Evolutionary conservation across 2,888 invertebrate genomes (phyloP).

Genomic region (Diaphora mendica): DNA sequence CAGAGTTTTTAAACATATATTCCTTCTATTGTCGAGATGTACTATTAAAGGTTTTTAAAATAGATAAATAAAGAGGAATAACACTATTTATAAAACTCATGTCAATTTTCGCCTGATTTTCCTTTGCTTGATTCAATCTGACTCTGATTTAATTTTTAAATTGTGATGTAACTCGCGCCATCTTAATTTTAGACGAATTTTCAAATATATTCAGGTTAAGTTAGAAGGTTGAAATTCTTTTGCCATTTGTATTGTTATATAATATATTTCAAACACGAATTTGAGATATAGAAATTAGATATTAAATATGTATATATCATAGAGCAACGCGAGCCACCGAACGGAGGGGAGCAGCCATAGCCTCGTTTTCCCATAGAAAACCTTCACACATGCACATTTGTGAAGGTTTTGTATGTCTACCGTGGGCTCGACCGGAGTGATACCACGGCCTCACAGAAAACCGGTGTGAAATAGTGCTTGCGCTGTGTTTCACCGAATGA

Average conservation of each 20-base stretch:
- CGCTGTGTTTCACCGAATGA: too few species aligned
- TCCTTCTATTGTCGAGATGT: not conserved
- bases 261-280: not conserved
- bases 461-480: too few species aligned
- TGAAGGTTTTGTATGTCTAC: too few species aligned
- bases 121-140: not conserved
- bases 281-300: constrained; percentile 12
- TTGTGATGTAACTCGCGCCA: not conserved
- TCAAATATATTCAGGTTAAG: not conserved
- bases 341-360: not conserved
- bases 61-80: not conserved
- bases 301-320: too few species aligned
- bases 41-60: not conserved
- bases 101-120: not conserved
- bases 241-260: not conserved
- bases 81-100: not conserved
- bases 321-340: too few species aligned
- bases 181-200: not conserved
- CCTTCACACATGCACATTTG: too few species aligned
- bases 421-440: too few species aligned
- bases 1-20: not conserved
- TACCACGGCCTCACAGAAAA: too few species aligned
- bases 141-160: not conserved
- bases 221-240: not conserved
- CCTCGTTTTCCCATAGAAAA: too few species aligned